These are phyloP conservation scores for Chrysodeixis includens DNA, from an alignment of 2,888 invertebrate species.

Conservation along the genomic window DNA sequence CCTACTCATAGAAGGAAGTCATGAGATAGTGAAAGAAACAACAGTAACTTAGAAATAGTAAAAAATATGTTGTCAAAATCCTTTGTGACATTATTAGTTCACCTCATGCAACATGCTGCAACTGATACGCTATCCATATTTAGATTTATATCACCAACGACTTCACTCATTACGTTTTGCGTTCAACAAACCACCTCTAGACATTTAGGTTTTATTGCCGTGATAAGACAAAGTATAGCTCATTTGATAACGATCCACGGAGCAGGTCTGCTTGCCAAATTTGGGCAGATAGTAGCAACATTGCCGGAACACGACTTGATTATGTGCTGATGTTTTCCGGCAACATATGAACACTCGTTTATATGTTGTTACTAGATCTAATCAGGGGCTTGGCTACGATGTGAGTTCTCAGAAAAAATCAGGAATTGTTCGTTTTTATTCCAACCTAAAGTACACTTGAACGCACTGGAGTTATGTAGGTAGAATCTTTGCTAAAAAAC, in stretches of 20 bases:
- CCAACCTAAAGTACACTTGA: slow-evolving; percentile 6
- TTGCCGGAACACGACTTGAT: slow-evolving; percentile 34
- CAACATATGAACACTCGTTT: slow-evolving; percentile 45
- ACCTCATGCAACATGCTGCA: background rate
- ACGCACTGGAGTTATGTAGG: slow-evolving; percentile 3
- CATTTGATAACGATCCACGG: slow-evolving; percentile 43
- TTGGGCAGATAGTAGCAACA: slow-evolving; percentile 29
- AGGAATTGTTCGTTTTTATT: slow-evolving; percentile 22
- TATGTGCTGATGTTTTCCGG: slow-evolving; percentile 39
- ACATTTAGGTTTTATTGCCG: slow-evolving; percentile 8
- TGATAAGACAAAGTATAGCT: slow-evolving; percentile 25
- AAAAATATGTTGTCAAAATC: background rate
- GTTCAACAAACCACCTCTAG: background rate
- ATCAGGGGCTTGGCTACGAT: slow-evolving; percentile 42
- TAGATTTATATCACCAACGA: slow-evolving; percentile 5
- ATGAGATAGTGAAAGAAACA: too few relatives aligned
- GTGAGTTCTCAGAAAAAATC: slow-evolving; percentile 43
- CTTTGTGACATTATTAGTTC: background rate
- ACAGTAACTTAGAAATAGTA: too few relatives aligned
- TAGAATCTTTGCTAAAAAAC: background rate
- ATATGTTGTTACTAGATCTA: slow-evolving; percentile 52
- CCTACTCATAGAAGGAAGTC: too few relatives aligned
- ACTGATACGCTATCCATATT: background rate
- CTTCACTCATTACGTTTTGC: background rate
- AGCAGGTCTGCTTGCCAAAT: slow-evolving; percentile 28